Base-by-base conservation (phyloP, 2,888 invertebrate genomes). In the Muscina levida region DNA sequence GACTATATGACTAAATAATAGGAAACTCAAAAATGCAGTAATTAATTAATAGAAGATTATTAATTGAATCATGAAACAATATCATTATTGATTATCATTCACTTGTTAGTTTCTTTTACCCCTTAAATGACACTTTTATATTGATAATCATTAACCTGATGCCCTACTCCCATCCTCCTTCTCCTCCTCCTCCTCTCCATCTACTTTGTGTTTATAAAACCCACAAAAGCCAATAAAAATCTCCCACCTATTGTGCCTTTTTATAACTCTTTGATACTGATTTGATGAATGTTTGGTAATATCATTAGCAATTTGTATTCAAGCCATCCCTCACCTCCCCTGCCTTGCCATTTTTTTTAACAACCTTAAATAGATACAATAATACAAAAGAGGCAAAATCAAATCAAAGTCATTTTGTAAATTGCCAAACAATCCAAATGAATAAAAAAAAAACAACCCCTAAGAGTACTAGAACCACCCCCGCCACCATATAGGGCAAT, bases 281-380 rank as follows among this genome's bases (percentile, higher is more conserved):
- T 73, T 83, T 84, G 84, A 83, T 83, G 79, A 75, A 83, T 82
- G 82, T 79, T 75, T 77, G 62, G 80, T 77, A 79, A 79, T 72
- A 76, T 74, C 79, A 77, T 77, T 74, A 74, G 77, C 62, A 62
- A 62, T 39, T 62, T 39, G 62, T 22, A 62, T 62, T 11, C 59
- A 19, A 42, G 19, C 22, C 62, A 42, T 62, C 39, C 62, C 15
- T n/a, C n/a, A n/a, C n/a, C n/a, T n/a, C n/a, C n/a, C n/a, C n/a
- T n/a, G n/a, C n/a, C n/a, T n/a, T n/a, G n/a, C n/a, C n/a, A n/a
- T n/a, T n/a, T n/a, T n/a, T n/a, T n/a, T n/a, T n/a, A n/a, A n/a
- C n/a, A n/a, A n/a, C n/a, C n/a, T n/a, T n/a, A n/a, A n/a, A n/a
- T n/a, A n/a, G n/a, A n/a, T n/a, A n/a, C n/a, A n/a, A n/a, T n/a